Evolutionary conservation across 2,888 invertebrate species (phyloP).

Genomic region (Euzetes globulus): DNA sequence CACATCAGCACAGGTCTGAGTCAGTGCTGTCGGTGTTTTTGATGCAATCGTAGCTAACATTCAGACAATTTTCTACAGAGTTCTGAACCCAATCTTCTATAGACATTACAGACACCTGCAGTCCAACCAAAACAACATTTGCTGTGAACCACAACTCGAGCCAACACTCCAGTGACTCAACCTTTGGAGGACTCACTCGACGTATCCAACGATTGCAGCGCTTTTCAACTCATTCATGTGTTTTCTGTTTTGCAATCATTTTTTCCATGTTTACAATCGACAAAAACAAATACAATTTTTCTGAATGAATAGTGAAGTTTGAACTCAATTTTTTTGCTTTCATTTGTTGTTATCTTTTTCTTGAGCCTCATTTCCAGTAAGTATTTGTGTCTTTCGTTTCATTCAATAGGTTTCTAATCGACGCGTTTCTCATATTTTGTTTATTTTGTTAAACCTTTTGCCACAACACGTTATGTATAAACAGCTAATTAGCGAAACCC

Average conservation of each 20-base stretch:
- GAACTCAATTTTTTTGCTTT: background rate
- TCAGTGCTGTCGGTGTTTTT: background rate
- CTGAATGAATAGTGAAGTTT: background rate
- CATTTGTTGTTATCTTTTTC: no score
- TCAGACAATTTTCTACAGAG: background rate
- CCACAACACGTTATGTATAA: no score
- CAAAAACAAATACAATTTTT: background rate
- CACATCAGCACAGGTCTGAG: background rate
- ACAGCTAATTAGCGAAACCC: no score
- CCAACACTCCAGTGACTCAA: background rate
- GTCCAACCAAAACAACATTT: background rate
- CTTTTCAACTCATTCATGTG: background rate
- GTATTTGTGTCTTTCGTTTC: background rate
- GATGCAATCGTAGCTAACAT: background rate
- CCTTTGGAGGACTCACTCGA: background rate
- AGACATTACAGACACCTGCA: slow-evolving; percentile 17
- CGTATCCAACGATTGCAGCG: background rate
- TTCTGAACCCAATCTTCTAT: background rate
- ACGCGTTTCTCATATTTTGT: no score
- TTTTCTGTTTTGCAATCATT: background rate
- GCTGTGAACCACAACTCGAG: background rate
- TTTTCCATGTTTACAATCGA: background rate
- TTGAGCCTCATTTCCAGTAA: background rate
- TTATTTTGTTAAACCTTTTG: no score
- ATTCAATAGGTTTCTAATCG: background rate